Evolutionary conservation across 1,140 invertebrate species (phyloP).

Genomic region (Lasaia peninsularis): DNA sequence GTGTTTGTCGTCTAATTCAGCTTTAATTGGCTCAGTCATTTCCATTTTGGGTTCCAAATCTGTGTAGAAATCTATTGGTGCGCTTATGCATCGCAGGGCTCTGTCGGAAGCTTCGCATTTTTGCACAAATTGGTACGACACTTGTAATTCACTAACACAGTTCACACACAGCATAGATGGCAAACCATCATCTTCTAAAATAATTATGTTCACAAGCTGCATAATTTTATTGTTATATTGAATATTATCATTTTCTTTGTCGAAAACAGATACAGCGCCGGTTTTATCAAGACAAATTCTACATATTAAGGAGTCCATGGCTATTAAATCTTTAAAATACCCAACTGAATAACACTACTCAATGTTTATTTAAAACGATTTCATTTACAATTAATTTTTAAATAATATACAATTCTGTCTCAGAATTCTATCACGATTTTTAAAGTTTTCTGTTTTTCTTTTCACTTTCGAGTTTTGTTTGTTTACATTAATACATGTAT

Average conservation of each 20-base stretch:
- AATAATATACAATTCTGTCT: too few species aligned
- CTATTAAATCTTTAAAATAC: background rate
- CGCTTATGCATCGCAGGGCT: conserved; percentile 36
- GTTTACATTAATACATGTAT: too few species aligned
- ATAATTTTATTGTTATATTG: conserved; percentile 53
- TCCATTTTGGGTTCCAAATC: conserved; percentile 32
- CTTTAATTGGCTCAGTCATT: conserved; percentile 33
- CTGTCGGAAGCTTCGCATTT: conserved; percentile 61
- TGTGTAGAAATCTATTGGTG: conserved; percentile 24
- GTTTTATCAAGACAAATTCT: conserved; percentile 56
- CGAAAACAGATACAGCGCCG: conserved; percentile 52
- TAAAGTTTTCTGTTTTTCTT: too few species aligned
- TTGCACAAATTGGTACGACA: conserved; percentile 50
- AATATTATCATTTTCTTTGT: conserved; percentile 41
- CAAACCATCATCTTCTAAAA: conserved; percentile 54
- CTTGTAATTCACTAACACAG: conserved; percentile 46
- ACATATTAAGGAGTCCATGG: conserved; percentile 52
- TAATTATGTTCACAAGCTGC: conserved; percentile 45
- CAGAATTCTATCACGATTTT: too few species aligned
- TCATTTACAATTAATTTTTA: too few species aligned
- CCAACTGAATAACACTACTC: background rate
- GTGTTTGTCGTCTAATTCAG: conserved; percentile 35
- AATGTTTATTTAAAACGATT: too few species aligned
- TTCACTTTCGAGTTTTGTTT: too few species aligned
- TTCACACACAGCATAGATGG: conserved; percentile 48